Evolutionary conservation across 2,113 vertebrate species (phyloP), one percentile per base, ranked within the genome.

Genomic region (Hippocampus comes): DNA sequence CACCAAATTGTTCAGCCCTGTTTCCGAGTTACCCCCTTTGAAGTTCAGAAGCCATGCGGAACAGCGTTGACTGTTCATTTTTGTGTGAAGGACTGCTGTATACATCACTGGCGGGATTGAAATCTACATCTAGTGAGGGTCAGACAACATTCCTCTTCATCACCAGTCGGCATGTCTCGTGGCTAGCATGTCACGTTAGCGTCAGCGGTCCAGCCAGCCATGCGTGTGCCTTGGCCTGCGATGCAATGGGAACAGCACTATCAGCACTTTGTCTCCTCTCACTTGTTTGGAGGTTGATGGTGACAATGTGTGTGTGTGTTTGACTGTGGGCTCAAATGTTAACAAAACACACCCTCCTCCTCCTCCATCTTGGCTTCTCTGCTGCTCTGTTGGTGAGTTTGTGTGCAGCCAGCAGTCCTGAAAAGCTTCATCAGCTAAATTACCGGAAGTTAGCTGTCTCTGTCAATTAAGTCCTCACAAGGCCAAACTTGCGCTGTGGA

Each of bases 361-460:
- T 74, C 81, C 74, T 74, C 68, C 66, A 78, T 84, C 84, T 81
- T 81, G 61, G 57, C 75, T 72, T 77, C 53, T 14, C 69, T 69
- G 77, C 79, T 74, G 74, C 41, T 74, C 73, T 53, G 75, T 73
- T 71, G 18, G 63, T 73, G 75, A 83, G 84, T 81, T 73, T 87
- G 81, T 84, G 83, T 89, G 79, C 83, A 86, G 81, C 86, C 82
- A 89, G 84, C 82, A 89, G 84, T 88, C 72, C 81, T 81, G 82
- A 91, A 91, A 82, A 84, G 86, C 88, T 83, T 88, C 86, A 89
- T 91, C 86, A 91, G 88, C 89, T 89, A 85, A 90, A 91, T 88
- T 84, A 86, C 88, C 89, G 83, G 80, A 90, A 88, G 84, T 88
- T 85, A 87, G 84, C 89, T 90, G 91, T 92, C 89, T 85, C 82